A percentile compares a stretch with the other conserved stretches of the same genome.
These are phyloP conservation scores for Drepana falcataria DNA, from an alignment of 2,888 invertebrate genomes.

Conservation along the genomic window DNA sequence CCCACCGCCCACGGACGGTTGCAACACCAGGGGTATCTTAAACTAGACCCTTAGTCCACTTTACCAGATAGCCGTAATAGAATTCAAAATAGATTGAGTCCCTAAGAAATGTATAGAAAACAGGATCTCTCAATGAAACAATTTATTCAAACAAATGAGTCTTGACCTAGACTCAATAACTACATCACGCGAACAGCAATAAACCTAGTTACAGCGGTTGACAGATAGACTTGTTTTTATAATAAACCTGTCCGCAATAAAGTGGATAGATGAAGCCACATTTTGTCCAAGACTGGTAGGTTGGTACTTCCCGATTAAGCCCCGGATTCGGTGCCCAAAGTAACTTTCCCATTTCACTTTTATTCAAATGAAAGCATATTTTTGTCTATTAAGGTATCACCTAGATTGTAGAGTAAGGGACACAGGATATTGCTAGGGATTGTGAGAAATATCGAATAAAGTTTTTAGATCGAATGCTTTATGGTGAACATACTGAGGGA, in stretches of 20 bases:
- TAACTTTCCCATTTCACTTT: conserved; percentile 25
- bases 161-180: neutral
- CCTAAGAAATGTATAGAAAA: neutral
- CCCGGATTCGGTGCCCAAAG: conserved; percentile 34
- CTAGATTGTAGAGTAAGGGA: neutral
- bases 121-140: neutral
- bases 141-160: neutral
- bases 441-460: too few species aligned
- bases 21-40: too few species aligned
- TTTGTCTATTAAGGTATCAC: neutral
- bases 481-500: too few species aligned
- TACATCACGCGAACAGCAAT: neutral
- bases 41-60: too few species aligned
- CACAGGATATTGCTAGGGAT: too few species aligned
- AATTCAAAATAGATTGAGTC: too few species aligned
- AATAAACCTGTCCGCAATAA: conserved; percentile 8
- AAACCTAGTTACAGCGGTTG: neutral
- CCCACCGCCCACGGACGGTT: too few species aligned
- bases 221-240: conserved; percentile 3
- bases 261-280: conserved; percentile 10
- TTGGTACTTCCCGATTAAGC: conserved; percentile 38
- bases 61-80: too few species aligned
- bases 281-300: conserved; percentile 3
- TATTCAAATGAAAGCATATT: neutral
- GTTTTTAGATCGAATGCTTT: too few species aligned